A percentile compares a stretch with the other conserved stretches of the same genome.
Evolutionary conservation across 2,797 vertebrate genomes (phyloP).

Genomic region (Borostomias antarcticus): DNA sequence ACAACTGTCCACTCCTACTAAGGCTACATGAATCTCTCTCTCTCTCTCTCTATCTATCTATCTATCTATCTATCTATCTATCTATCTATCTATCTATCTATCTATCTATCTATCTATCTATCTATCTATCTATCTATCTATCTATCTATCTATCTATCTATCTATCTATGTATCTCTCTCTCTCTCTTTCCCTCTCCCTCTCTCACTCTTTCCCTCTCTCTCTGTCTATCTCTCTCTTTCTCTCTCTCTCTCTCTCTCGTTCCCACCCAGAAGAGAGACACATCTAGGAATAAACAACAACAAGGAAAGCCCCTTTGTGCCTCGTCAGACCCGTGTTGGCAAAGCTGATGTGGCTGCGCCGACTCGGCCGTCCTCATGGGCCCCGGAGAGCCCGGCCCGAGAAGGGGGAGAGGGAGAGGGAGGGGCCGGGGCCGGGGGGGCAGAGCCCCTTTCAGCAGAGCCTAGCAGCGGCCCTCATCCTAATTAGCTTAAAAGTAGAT

Average conservation of each 20-base stretch:
- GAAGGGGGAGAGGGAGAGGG: conserved; percentile 22
- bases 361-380: conserved; percentile 42
- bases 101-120: neutral
- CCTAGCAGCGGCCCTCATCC: conserved; percentile 51
- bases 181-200: too few relatives aligned
- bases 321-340: too few relatives aligned
- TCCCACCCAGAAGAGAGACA: too few relatives aligned
- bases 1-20: neutral
- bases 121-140: neutral
- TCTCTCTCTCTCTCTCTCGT: too few relatives aligned
- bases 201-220: too few relatives aligned
- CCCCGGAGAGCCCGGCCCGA: conserved; percentile 16
- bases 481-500: conserved; percentile 71
- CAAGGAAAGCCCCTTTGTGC: too few relatives aligned
- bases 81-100: neutral
- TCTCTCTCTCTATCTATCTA: conserved; percentile 2
- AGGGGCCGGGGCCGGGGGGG: conserved; percentile 28
- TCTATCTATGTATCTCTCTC: neutral
- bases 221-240: too few relatives aligned
- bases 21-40: neutral
- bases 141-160: neutral
- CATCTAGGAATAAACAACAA: too few relatives aligned
- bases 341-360: too few relatives aligned
- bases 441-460: conserved; percentile 24
- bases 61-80: neutral